Evolutionary conservation across 2,113 vertebrate species (phyloP), one percentile per base, ranked within the genome.

Genomic region (Anhinga rufa): DNA sequence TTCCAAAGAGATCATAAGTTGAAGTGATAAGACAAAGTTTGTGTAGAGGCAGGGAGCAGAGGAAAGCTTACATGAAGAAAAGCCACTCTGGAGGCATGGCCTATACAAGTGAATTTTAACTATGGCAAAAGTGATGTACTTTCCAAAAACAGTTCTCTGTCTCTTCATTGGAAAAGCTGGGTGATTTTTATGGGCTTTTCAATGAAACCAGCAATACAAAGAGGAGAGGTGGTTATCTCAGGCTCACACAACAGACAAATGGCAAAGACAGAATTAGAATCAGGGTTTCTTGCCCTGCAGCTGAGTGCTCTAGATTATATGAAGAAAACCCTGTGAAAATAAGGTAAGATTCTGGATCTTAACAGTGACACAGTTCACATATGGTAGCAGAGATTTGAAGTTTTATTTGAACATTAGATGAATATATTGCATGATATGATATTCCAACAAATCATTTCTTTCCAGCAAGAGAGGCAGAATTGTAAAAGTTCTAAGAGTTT

Each of bases 221-320:
- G 29, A 52, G 20, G 8, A 75, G 26, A 81, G 4, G 14, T n/a
- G 12, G 9, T 4, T 31, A 32, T 8, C 12, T 71, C 18, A 61
- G 36, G 12, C 8, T 88, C 14, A 75, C 48, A 18, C 3, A 36
- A 7, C 7, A 74, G 31, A 42, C 5, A 75, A 64, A 29, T 2
- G 8, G 10, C n/a, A 88, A 82, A 36, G 6, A 40, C 5, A 36
- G 4, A 12, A 24, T 49, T 44, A 82, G 31, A 83, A 70, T 6
- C 2, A 0, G 1, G 42, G 14, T 68, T 66, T 62, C 18, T 54
- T 62, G 9, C 29, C 19, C 31, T 2, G 3, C 3, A 75, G 31
- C 7, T 19, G 13, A 77, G 40, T 34, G 10, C 3, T 54, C 2
- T 48, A 68, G 18, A 31, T 8, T 29, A 10, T 34, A 24, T 15